Conservation (phyloP, 2,888 invertebrate genomes). For the Pediacus dermestoides region DNA sequence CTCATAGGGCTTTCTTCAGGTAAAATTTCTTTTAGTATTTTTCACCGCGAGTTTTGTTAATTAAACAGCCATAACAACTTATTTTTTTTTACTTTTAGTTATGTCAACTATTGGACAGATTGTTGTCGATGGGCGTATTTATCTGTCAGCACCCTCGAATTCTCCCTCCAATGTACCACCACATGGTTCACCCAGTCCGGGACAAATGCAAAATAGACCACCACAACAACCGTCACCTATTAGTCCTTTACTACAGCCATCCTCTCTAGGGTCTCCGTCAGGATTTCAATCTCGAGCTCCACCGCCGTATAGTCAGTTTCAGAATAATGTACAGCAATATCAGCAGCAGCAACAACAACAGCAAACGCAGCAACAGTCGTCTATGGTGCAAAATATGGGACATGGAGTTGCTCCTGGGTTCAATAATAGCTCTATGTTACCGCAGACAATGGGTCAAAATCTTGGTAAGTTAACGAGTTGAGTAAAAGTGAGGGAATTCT, state of each 20-base stretch:
- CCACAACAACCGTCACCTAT: conserved; percentile 46
- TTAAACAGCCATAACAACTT: too few species aligned
- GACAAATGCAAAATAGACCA: conserved; percentile 44
- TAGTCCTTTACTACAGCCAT: conserved; percentile 34
- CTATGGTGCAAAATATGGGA: conserved; percentile 20
- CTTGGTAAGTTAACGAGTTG: conserved; percentile 12
- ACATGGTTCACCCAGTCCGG: conserved; percentile 41
- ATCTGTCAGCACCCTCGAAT: conserved; percentile 51
- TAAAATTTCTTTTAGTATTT: conserved; percentile 24
- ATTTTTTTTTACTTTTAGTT: conserved; percentile 51
- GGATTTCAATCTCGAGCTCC: too few species aligned
- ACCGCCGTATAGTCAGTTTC: conserved; percentile 26
- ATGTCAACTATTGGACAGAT: conserved; percentile 75
- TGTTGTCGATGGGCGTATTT: conserved; percentile 79
- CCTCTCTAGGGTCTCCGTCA: too few species aligned
- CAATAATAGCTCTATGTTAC: too few species aligned
- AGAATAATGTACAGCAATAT: conserved; percentile 16
- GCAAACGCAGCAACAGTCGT: conserved; percentile 36
- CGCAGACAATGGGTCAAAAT: conserved; percentile 13
- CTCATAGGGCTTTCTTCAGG: conserved; percentile 28
- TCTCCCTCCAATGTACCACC: conserved; percentile 31
- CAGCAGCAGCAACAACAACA: conserved; percentile 39
- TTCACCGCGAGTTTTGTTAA: too few species aligned
- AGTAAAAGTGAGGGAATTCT: not conserved
- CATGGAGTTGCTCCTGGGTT: conserved; percentile 22